Evolutionary conservation across 1,140 invertebrate genomes (phyloP), one percentile per base, ranked within the genome.

Genomic region (Chlorops oryzae): DNA sequence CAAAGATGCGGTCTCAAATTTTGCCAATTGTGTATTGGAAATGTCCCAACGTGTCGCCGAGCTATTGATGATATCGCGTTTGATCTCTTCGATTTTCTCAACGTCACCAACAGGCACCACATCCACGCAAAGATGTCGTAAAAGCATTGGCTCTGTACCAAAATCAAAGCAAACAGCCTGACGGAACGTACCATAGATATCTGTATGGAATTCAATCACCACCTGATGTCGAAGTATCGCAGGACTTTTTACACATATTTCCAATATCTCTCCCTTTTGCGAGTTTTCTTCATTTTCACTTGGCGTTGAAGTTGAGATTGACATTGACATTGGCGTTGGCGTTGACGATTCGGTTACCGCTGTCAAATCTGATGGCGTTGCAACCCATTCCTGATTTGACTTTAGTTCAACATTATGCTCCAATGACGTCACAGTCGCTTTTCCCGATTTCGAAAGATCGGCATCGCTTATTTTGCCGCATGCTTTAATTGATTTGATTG

Each of bases 121-220:
- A 61, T 92, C 88, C 5, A 89, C 83, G 62, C 86, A 87, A 12
- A 92, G 63, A 61, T 86, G 82, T 58, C 83, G 78, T 7, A 84
- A 77, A 1, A 90, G 61, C 25, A 87, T 79, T 1, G 87, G 85
- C 43, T 85, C 81, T 32, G 66, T 70, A 2, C 85, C 85, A 69
- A 90, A 86, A 67, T 88, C 87, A 71, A 92, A 88, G 1, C 89
- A 80, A 5, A 92, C 72, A 2, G 84, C 81, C 67, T 92, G 88
- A 2, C 85, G 77, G 61, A 90, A 92, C 3, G 87, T 90, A 21
- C 88, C 88, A 66, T 86, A 90, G 48, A 86, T 83, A 45, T 82
- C 78, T 0, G 87, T 84, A 28, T 76, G 76, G 65, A 91, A 92
- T 23, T 73, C 73, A 23, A 92, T 77, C 56, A 80, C 82, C 1